Conservation (phyloP, 2,797 vertebrate species). For the Gastrophryne carolinensis region DNA sequence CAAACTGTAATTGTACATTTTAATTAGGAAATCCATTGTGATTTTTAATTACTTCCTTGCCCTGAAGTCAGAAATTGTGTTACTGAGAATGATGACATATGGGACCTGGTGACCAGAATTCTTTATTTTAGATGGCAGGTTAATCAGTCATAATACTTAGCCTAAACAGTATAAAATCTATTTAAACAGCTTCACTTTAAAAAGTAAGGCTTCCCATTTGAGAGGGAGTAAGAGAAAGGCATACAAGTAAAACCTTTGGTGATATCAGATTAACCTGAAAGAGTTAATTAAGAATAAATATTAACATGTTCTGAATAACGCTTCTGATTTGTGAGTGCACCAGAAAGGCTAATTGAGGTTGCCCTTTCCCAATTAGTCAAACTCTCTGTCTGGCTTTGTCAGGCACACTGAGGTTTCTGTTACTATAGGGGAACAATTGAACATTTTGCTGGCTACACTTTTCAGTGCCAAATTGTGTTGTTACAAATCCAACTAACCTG, state of each 20-base stretch:
- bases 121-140: background rate
- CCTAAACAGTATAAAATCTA: background rate
- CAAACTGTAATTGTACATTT: background rate
- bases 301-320: slow-evolving; percentile 24
- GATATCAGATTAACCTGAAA: background rate
- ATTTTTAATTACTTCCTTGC: background rate
- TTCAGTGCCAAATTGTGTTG: background rate
- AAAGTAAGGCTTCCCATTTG: background rate
- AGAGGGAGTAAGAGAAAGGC: background rate
- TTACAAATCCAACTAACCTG: background rate
- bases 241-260: background rate
- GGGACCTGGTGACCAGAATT: background rate
- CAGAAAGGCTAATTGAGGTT: slow-evolving; percentile 18
- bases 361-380: slow-evolving; percentile 17
- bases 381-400: background rate
- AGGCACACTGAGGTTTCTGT: background rate
- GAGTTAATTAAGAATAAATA: slow-evolving; percentile 16
- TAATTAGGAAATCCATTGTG: too few relatives aligned
- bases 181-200: background rate
- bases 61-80: background rate
- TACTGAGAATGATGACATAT: background rate
- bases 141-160: background rate
- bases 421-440: background rate
- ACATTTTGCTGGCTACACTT: background rate
- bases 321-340: slow-evolving; percentile 14